Conservation (phyloP, 2,113 vertebrate genomes). For the Callaeas wilsoni region DNA sequence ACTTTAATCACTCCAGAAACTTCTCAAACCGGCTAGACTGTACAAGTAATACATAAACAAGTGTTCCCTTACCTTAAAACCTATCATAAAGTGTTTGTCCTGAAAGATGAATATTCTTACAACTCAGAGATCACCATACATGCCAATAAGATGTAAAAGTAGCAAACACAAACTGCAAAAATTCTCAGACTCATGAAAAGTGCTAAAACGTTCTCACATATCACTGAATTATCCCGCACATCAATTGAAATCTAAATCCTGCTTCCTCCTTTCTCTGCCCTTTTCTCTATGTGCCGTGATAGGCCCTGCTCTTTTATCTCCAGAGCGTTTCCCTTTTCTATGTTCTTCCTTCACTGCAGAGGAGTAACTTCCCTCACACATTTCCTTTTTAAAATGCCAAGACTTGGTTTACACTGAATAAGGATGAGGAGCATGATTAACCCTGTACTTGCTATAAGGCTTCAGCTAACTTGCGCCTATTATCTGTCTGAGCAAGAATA, state of each 20-base stretch:
- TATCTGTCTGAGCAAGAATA: not conserved
- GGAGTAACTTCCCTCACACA: not conserved
- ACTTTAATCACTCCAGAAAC: not conserved
- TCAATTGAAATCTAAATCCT: constrained; percentile 29
- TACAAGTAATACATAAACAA: not conserved
- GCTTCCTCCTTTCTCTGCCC: not conserved
- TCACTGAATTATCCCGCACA: not conserved
- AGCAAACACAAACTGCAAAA: not conserved
- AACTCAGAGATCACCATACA: not conserved
- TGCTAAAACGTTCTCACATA: not conserved
- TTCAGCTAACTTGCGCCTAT: not conserved
- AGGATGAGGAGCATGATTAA: not conserved
- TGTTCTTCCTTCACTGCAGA: not conserved
- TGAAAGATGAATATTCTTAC: not conserved
- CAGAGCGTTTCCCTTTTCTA: not conserved
- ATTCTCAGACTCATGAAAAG: not conserved
- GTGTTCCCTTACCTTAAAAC: not conserved
- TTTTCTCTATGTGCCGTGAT: not conserved
- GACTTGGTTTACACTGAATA: not conserved
- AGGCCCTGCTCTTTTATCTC: not conserved
- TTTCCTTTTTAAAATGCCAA: not conserved
- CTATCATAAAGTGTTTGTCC: not conserved
- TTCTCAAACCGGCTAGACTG: not conserved
- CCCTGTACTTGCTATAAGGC: not conserved
- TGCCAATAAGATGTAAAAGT: not conserved